Base-by-base conservation (phyloP, 1,140 invertebrate genomes). In the Drosophila triauraria region DNA sequence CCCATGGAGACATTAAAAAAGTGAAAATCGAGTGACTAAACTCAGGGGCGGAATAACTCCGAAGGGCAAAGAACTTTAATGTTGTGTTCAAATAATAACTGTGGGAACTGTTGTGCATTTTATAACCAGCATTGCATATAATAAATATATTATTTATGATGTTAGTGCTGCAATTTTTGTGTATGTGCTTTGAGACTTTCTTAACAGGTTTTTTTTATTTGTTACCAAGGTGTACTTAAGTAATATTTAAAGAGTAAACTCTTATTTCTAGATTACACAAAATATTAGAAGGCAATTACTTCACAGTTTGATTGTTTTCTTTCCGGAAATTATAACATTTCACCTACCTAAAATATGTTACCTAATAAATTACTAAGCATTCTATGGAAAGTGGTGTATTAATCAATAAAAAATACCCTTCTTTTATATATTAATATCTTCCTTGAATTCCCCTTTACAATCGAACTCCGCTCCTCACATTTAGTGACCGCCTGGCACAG, bases 1-100 rank as follows among this genome's bases (percentile, higher is more conserved):
- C 83, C 72, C 48, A 67, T 76, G 60, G 43, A 56, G 48, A 75
- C 82, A 81, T 81, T 81, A 77, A 88, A 88, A 85, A 90, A 90
- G 85, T 90, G 85, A 90, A 90, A 90, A 71, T 85, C 58, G 32
- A 74, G 64, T 80, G 48, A 38, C 56, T 70, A 17, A 58, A 58
- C 61, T 71, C 76, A 70, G 54, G 43, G 30, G 17, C 64, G 64
- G 51, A 70, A 23, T 72, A 2, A 4, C 27, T 15, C 10, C 17
- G 6, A n/a, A 53, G 46, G 40, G 30, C 23, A 17, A 70, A 53
- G 27, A 32, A 77, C 23, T 23, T 50, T 23, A 27, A 46, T 53
- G 53, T 35, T 42, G 43, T 25, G 8, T 42, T 44, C n/a, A 27
- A 59, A 53, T 38, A 13, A 47, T 40, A 20, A 13, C 7, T 56